Evolutionary conservation across 2,888 invertebrate genomes (phyloP), one percentile per base, ranked within the genome.

Genomic region (Himalopsyche japonica): DNA sequence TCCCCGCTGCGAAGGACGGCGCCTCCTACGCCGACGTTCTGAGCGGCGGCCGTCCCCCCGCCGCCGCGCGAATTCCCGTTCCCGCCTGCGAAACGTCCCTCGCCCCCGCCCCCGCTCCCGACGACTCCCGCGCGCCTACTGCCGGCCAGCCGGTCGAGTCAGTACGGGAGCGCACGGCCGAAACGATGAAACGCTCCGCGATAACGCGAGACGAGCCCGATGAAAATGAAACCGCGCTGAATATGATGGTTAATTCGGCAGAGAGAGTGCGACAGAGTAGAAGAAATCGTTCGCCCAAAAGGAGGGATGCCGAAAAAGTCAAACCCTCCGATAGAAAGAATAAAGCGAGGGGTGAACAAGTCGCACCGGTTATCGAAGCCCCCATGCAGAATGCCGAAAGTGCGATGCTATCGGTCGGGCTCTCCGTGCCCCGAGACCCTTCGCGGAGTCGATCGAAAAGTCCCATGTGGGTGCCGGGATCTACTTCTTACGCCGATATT

Each of bases 401-500:
- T 86, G 34, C 79, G 4, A 24, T 48, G 24, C 57, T 37, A 57
- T 43, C 77, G 8, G 81, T 12, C 27, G 64, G 57, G 76, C 76
- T 86, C 20, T 83, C 90, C 64, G 87, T 87, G 57, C 89, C 90
- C 0, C 86, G 88, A 6, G 88, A 89, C 15, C 88, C 88, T 79
- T 87, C 89, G 10, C 90, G 93, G 77, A 89, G 90, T n/a, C 92
- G 95, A 87, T 95, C 95, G 0, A 93, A 93, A 76, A 95, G 95
- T 89, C 95, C 96, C 20, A 94, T 95, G 89, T 96, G 96, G 96
- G 89, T 92, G 76, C 95, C 95, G 3, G 96, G 95, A 43, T 94
- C 94, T 32, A 94, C 95, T 79, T 94, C 96, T 78, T 97, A 97
- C 90, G 96, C 97, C 79, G 96, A 96, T 90, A 95, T 97, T 87